These are phyloP conservation scores for Nymphalis urticae DNA, from an alignment of 2,888 invertebrate genomes.

Conservation along the genomic window DNA sequence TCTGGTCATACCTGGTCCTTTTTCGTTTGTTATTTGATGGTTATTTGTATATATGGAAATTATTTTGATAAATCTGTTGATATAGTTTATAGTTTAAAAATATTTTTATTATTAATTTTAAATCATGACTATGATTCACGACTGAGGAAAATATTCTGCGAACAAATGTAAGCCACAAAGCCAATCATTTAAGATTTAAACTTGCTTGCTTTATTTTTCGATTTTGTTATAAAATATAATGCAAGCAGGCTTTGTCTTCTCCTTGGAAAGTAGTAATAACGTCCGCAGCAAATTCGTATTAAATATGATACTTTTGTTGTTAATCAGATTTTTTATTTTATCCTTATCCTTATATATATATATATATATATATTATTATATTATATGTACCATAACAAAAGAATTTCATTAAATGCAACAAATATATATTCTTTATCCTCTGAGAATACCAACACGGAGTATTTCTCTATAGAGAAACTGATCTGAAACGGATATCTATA, in stretches of 20 bases:
- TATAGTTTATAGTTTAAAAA: constrained; percentile 11
- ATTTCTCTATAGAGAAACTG: too few relatives aligned
- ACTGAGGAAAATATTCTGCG: constrained; percentile 28
- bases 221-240: constrained; percentile 23
- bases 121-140: constrained; percentile 52
- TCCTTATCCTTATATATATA: neutral
- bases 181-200: constrained; percentile 39
- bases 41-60: constrained; percentile 16
- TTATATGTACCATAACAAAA: too few relatives aligned
- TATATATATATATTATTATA: neutral
- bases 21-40: constrained; percentile 3
- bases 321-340: constrained; percentile 33
- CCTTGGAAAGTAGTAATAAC: constrained; percentile 19
- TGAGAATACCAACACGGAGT: neutral
- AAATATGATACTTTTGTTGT: constrained; percentile 49
- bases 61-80: constrained; percentile 16
- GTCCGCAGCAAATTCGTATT: constrained; percentile 44
- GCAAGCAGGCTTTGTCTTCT: constrained; percentile 26
- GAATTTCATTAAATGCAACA: too few relatives aligned
- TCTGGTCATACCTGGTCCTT: constrained; percentile 15
- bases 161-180: constrained; percentile 57
- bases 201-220: constrained; percentile 26
- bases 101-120: neutral
- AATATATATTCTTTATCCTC: neutral
- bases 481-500: too few relatives aligned